Conservation (phyloP, 2,113 vertebrate species). For the Polyodon spathula region DNA sequence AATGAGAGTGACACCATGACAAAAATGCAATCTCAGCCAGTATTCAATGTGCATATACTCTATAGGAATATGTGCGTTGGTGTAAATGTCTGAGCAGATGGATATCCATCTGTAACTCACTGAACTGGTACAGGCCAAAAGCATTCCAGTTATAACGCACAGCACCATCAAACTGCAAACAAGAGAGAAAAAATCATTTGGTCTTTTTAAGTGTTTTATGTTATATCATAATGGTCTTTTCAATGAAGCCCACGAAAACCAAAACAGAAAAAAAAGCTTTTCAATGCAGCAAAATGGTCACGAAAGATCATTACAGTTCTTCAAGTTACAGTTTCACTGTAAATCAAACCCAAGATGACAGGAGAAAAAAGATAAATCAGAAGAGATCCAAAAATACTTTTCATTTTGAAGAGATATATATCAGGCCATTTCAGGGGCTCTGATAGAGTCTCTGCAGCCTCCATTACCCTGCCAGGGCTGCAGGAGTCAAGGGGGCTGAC, state of each 20-base stretch:
- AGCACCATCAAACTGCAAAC: neutral
- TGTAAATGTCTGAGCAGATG: no score
- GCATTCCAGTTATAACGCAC: neutral
- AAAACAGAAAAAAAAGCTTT: slow-evolving; percentile 43
- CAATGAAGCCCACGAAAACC: neutral
- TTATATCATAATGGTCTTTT: neutral
- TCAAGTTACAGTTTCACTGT: slow-evolving; percentile 54
- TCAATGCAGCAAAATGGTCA: slow-evolving; percentile 70
- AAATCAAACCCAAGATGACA: slow-evolving; percentile 55
- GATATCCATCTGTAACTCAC: no score
- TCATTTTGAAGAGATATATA: slow-evolving; percentile 73
- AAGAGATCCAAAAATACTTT: slow-evolving; percentile 78
- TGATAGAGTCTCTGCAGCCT: slow-evolving; percentile 71
- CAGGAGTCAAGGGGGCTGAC: slow-evolving; percentile 53
- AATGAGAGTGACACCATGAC: no score
- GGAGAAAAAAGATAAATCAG: slow-evolving; percentile 59
- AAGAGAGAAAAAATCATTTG: neutral
- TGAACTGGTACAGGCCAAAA: neutral
- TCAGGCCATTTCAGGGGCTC: slow-evolving; percentile 64
- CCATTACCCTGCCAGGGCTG: slow-evolving; percentile 61
- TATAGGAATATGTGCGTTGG: no score
- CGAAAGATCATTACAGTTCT: slow-evolving; percentile 79
- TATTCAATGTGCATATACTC: no score
- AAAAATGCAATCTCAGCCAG: no score
- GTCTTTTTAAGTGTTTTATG: neutral